Base-by-base conservation (phyloP, 2,797 vertebrate genomes). In the Alfaro cultratus region DNA sequence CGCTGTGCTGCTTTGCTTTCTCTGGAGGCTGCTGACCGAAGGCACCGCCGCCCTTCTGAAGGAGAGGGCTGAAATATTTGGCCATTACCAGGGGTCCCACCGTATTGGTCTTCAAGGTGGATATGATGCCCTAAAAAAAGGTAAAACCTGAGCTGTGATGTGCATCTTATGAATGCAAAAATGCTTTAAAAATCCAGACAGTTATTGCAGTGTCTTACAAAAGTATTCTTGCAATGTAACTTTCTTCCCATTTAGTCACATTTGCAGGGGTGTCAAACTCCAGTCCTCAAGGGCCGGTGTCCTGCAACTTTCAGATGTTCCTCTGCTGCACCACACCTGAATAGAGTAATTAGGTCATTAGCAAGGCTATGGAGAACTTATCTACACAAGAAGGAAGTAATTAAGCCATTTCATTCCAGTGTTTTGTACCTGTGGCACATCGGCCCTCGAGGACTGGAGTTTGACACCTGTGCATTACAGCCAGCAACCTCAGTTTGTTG, bases 41-140 rank as follows among this genome's bases (percentile, higher is more conserved):
- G 15, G 76, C 83, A 21, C 95, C 94, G 15, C 77, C 73, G 11
- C 93, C 95, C 77, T 95, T 94, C 88, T 94, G 85, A 34, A 96
- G 91, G 12, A 96, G 91, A 21, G 95, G 84, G 26, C 88, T 67
- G 81, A 96, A 96, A 86, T 95, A 86, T 83, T 95, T 96, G 11
- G 94, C 94, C 94, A 95, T 93, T 43, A 95, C 26, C 81, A 96
- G 76, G 3, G 94, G 94, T 13, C 94, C 94, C 81, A 95, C 64
- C 1, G 92, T 91, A 86, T 95, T 95, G 68, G 93, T 95, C 8
- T 83, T 92, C 80, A 95, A 75, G 11, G 90, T 95, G 79, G 93
- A 82, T 71, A 94, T 87, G 68, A 95, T 81, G 46, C 90, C 94
- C 94, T 96, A 60, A 45, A 80, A 45, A 79, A 29, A 13, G 18